Base-by-base conservation (phyloP, 2,888 invertebrate species). In the Orchestes rusci region DNA sequence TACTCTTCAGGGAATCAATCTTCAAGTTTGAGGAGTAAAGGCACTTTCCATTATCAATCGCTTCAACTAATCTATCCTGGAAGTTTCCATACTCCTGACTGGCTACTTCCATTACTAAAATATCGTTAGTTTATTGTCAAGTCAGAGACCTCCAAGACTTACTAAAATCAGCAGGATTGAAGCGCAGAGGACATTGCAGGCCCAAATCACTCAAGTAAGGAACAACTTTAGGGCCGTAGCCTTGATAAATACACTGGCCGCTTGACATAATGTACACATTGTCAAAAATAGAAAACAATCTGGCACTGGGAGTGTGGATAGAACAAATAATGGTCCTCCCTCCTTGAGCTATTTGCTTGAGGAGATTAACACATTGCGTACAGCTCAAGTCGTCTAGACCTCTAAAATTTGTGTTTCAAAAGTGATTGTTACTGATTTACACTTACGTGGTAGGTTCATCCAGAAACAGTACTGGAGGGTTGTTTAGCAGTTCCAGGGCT, bases 141-240 rank as follows among this genome's bases (percentile, higher is more conserved):
- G 13, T 15, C 10, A 4, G 15, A 16, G 15, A 10, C 23, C 10
- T 23, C 10, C 23, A 7, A 23, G 5, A 56, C 80, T 79, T 69
- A 93, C 93, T 80, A 68, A 93, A 96, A 71, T 96, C 96, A 3
- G 95, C 94, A 0, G 96, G 96, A 68, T 95, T 96, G 64, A 94
- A 93, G 55, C 92, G 91, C 49, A 75, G 79, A 0, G 96, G 96
- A 63, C 96, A 96, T 18, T 83, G 77, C 27, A 93, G 70, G 28
- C 84, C 87, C 38, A 92, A 69, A 7, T 79, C 74, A 8, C 78
- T 72, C 40, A 95, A 71, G 66, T 86, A 95, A 0, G 89, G 86
- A 18, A 96, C 82, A 2, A 95, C 78, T 13, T 85, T 80, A 1
- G 73, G 69, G 0, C 85, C 79, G 0, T 80, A 75, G 2, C 95